Evolutionary conservation across 2,888 invertebrate genomes (phyloP), one percentile per base, ranked within the genome.

Genomic region (Caenorhabditis plicata): DNA sequence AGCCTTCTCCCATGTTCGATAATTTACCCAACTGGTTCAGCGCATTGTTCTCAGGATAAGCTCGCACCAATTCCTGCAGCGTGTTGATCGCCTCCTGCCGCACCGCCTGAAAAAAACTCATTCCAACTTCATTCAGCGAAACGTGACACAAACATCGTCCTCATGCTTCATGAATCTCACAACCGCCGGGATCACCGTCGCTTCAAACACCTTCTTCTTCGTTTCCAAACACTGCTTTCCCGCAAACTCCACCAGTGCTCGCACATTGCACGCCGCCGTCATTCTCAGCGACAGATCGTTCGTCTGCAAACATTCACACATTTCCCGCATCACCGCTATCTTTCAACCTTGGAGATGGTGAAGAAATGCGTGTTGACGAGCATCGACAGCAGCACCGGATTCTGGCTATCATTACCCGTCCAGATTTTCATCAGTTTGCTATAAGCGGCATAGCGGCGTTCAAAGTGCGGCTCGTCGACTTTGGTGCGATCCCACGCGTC

Each of bases 391-490:
- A 64, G 27, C 2, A 48, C 39, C 4, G 49, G 40, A n/a, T n/a
- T n/a, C n/a, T n/a, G n/a, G n/a, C n/a, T n/a, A 33, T 69, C 46
- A 11, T 48, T 39, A 11, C 15, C 23, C 1, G 42, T 35, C 50
- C 52, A 55, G 19, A 92, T 87, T 71, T 85, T 83, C 72, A 87
- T 87, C 72, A 75, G 35, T 17, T 29, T 47, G 0, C 38, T 27
- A 39, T 91, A 90, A 0, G 89, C 89, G 47, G 88, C 87, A 20
- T 93, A 84, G 71, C 95, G 86, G 71, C 86, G 86, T 58, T 89
- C 88, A 75, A 90, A 92, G 83, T 95, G 92, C 0, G 94, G 92
- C 80, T 95, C 93, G 73, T 94, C 93, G n/a, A 94, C 86, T 87
- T 90, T 90, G 64, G 88, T 87, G 38, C 86, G 86, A 82, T 94